Evolutionary conservation across 2,113 vertebrate genomes (phyloP), one percentile per base, ranked within the genome.

Genomic region (Mastomys coucha): DNA sequence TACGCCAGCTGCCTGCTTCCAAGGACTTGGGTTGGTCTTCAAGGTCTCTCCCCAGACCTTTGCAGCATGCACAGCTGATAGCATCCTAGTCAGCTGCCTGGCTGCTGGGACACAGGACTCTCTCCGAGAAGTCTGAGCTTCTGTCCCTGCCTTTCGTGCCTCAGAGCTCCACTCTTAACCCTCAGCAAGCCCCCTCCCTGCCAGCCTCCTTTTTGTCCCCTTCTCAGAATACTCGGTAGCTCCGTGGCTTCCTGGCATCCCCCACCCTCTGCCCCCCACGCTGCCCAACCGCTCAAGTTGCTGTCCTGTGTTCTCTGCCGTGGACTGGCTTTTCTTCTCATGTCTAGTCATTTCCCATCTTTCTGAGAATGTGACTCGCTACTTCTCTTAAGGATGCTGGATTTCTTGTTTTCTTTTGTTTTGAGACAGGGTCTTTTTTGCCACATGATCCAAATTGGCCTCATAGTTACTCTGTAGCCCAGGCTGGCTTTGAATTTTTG

Each of bases 11-110:
- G 97, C 89, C 86, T 88, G 31, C 49, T 96, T 91, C 96, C 96
- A 97, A 97, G 96, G 97, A 87, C 96, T 96, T 77, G 86, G 31
- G 81, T 89, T 96, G 92, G 96, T 84, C 95, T 97, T 97, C 94
- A 93, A 95, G 96, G 2, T 92, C 94, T 45, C 33, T 81, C 53
- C 26, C 42, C 8, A 56, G 96, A 85, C 89, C 86, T 95, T 11
- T 69, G 85, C 92, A 22, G 42, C 31, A 65, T 60, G 56, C 53
- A 17, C 4, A 60, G 63, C 81, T 81, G 49, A 10, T 31, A 90
- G 49, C 67, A 51, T 91, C 60, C 91, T 53, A 39, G 45, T 75
- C 49, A 56, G 49, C 31, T 1, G 81, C 56, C 28, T n/a, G 69
- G 16, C 89, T 65, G 65, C 95, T 0, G 0, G 45, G 90, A 28